Evolutionary conservation across 23 tunicate species (phyloP).

Genomic region (Styela clava): DNA sequence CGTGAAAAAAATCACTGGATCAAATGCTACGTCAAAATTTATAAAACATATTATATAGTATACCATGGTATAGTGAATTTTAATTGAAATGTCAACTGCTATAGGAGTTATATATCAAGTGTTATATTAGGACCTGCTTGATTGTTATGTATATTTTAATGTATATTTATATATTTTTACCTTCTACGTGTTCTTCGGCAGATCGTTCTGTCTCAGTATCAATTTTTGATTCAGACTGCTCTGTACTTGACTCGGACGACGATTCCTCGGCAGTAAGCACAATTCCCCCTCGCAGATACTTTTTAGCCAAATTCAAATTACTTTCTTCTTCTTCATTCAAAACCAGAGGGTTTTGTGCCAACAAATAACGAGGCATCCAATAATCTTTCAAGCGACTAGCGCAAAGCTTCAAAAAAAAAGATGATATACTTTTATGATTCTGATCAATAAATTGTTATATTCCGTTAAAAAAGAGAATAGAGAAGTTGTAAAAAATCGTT

Average conservation of each 20-base stretch:
- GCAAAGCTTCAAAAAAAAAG: conserved; percentile 32
- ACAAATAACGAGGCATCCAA: conserved; percentile 60
- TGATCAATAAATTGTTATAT: not conserved
- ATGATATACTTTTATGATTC: not conserved
- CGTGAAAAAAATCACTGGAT: no score
- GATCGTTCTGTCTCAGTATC: not conserved
- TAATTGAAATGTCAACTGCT: no score
- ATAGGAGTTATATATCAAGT: no score
- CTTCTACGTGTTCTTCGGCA: not conserved
- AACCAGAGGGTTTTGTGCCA: not conserved
- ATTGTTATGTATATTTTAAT: no score
- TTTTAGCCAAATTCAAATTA: conserved; percentile 32
- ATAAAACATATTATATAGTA: no score
- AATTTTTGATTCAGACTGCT: not conserved
- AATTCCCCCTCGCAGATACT: conserved; percentile 23
- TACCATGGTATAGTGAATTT: no score
- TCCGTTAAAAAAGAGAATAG: no score
- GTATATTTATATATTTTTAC: not conserved
- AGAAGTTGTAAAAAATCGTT: no score
- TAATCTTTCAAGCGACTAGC: conserved; percentile 35
- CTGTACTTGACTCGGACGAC: not conserved
- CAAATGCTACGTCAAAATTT: no score
- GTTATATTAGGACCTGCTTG: no score
- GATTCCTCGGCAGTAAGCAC: not conserved
- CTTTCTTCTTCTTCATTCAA: conserved; percentile 4